Conservation (phyloP, 2,113 vertebrate genomes). For the Lepus europaeus region DNA sequence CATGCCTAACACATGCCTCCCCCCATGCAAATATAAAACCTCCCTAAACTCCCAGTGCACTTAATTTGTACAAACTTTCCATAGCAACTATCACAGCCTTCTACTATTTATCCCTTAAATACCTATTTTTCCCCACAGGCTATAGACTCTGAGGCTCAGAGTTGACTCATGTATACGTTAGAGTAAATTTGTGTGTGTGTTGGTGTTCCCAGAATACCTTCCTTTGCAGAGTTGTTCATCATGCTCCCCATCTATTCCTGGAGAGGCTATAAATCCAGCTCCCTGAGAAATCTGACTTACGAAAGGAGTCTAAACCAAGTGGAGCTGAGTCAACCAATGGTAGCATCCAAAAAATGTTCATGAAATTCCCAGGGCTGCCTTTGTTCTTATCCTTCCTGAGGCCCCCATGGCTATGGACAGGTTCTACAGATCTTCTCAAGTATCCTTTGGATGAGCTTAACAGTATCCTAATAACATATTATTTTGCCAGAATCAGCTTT, state of each 20-base stretch:
- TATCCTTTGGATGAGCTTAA: not conserved
- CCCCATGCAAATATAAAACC: not conserved
- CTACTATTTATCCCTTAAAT: not conserved
- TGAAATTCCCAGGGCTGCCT: not conserved
- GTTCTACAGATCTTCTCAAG: not conserved
- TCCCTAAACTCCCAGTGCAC: not conserved
- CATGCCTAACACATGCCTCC: not conserved
- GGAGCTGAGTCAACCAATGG: rapidly evolving
- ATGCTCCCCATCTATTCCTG: not conserved
- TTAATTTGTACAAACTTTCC: not conserved
- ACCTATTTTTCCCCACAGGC: not conserved
- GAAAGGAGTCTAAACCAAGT: not conserved
- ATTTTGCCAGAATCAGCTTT: not conserved
- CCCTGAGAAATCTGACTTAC: not conserved
- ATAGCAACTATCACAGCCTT: not conserved
- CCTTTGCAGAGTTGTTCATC: not conserved
- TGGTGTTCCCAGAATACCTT: not conserved
- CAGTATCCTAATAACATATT: not conserved
- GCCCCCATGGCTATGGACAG: not conserved
- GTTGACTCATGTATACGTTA: too few species aligned
- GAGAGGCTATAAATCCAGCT: not conserved
- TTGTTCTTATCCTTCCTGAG: not conserved
- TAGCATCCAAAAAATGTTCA: not conserved
- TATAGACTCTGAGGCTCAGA: not conserved
- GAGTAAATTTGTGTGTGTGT: not conserved